Evolutionary conservation across 2,888 invertebrate genomes (phyloP), one percentile per base, ranked within the genome.

Genomic region (Xylocampa areola): DNA sequence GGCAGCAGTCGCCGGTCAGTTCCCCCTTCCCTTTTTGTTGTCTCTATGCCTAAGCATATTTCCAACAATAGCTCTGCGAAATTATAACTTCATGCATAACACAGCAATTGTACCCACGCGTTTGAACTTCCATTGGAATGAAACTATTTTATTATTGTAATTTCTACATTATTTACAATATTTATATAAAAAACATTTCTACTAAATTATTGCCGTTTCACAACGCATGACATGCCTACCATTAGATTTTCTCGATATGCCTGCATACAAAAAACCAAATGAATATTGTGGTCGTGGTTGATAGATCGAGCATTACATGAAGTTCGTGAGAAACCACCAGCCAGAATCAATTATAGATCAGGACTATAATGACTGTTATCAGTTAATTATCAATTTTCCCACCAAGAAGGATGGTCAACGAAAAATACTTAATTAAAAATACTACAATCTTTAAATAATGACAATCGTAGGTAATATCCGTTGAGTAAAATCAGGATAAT

Each of bases 1-100:
- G 75, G 94, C 92, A 77, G 94, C 94, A 66, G 94, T 93, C 73
- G 93, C 93, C 82, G 93, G 93, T 94, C 82, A 86, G 93, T 89
- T 77, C 68, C 82, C n/a, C 79, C 76, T 80, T 75, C 70, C 77
- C 68, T 77, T 82, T 81, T 73, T 75, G 60, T 77, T 69, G n/a
- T 80, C 76, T 72, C 76, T 68, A 63, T 60, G 49, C 68, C 51
- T 68, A 82, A 76, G 61, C 80, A 76, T 85, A 89, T 89, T 86
- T 85, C 86, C 82, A 85, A 89, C 90, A 89, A 90, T 86, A 87
- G 85, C 80, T 86, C 88, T 89, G 87, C 89, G 85, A 90, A 87
- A 88, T 86, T 82, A 79, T 77, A 84, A 79, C 74, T 25, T 50
- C 67, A 23, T 21, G 80, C 79, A 79, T 75, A 79, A 68, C 77